These are phyloP conservation scores for Proctacanthus coquilletti DNA, from an alignment of 1,140 invertebrate species.

Conservation along the genomic window DNA sequence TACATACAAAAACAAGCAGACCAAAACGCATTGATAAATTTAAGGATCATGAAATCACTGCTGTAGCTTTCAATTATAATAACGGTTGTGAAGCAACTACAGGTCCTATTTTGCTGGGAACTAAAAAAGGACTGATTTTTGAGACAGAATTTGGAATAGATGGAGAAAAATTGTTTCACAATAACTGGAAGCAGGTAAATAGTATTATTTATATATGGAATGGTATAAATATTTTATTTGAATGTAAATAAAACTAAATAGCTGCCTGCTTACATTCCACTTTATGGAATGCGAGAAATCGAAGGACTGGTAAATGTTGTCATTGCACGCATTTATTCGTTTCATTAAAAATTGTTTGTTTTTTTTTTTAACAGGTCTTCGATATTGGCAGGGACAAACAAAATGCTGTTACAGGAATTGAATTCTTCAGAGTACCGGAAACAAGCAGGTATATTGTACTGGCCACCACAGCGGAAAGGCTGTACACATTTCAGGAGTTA, in stretches of 20 bases:
- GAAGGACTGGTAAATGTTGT: conserved; percentile 49
- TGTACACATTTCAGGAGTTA: conserved; percentile 75
- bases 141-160: conserved; percentile 73
- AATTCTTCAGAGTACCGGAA: conserved; percentile 58
- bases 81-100: conserved; percentile 53
- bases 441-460: conserved; percentile 63
- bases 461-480: conserved; percentile 61
- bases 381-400: conserved; percentile 58
- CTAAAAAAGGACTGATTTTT: conserved; percentile 78
- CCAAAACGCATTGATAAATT: conserved; percentile 45
- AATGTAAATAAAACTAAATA: conserved; percentile 22
- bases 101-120: conserved; percentile 74
- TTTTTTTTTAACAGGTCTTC: conserved; percentile 48
- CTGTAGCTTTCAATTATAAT: conserved; percentile 76
- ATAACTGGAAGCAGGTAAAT: conserved; percentile 75
- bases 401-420: conserved; percentile 72
- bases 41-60: conserved; percentile 72
- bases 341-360: conserved; percentile 4
- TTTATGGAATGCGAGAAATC: conserved; percentile 52
- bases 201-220: neutral
- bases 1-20: conserved; percentile 50
- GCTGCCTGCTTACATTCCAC: conserved; percentile 56
- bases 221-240: neutral
- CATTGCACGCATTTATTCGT: conserved; percentile 1
- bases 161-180: conserved; percentile 66